phyloP scores from a whole-genome alignment of 2,113 vertebrate genomes.

The Bungarus multicinctus region DNA sequence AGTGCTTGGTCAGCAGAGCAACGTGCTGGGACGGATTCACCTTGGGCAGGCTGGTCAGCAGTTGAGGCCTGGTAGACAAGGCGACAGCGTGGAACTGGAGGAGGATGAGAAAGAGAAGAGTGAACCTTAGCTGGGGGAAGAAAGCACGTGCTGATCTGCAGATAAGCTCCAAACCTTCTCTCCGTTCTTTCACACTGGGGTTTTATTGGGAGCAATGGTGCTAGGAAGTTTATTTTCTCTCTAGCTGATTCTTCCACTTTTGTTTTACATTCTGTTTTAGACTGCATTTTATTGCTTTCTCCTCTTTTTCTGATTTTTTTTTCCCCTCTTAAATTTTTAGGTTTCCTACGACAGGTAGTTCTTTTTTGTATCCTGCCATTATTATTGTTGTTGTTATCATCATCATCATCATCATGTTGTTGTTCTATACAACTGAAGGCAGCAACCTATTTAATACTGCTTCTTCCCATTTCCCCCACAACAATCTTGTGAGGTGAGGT shows the following conservation, averaged over 20 bases:
- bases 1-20: slow-evolving; percentile 79
- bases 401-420: no score
- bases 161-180: neutral
- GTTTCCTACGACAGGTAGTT: neutral
- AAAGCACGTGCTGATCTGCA: neutral
- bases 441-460: no score
- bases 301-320: neutral
- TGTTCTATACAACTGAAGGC: no score
- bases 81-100: slow-evolving; percentile 89
- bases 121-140: neutral
- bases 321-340: neutral
- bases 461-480: no score
- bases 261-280: neutral
- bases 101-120: neutral
- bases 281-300: neutral
- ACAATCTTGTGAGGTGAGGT: no score
- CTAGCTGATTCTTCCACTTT: neutral
- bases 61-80: slow-evolving; percentile 79
- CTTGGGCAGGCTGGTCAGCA: slow-evolving; percentile 73
- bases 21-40: slow-evolving; percentile 85
- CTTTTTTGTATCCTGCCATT: no score
- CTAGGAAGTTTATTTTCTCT: neutral
- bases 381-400: no score
- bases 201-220: neutral
- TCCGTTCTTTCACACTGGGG: neutral